phyloP scores from a whole-genome alignment of 2,888 invertebrate species.

The Celastrina argiolus region DNA sequence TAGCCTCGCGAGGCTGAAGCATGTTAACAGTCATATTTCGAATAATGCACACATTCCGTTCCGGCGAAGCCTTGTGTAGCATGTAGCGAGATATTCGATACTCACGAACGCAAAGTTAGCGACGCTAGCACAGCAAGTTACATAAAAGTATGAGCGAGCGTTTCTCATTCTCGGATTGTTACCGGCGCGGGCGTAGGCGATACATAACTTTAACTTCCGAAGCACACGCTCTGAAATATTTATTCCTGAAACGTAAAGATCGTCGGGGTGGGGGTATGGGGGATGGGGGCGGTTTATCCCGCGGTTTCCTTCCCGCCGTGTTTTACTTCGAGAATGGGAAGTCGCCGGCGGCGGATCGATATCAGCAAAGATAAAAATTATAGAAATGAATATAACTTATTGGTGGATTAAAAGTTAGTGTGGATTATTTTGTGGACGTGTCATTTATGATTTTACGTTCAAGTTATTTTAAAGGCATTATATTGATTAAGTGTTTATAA shows the following conservation, averaged over 20 bases:
- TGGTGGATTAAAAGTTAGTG: not conserved
- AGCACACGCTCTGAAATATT: slow-evolving; percentile 79
- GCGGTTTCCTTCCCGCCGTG: slow-evolving; percentile 78
- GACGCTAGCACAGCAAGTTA: slow-evolving; percentile 36
- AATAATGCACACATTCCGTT: not conserved
- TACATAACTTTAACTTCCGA: slow-evolving; percentile 77
- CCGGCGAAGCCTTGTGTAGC: not conserved
- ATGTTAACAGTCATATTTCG: not conserved
- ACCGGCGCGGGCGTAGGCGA: slow-evolving; percentile 59
- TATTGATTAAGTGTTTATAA: too few relatives aligned
- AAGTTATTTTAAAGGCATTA: not conserved
- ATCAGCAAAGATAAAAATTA: slow-evolving; percentile 65
- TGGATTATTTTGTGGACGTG: not conserved
- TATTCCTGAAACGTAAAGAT: slow-evolving; percentile 79
- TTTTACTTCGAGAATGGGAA: slow-evolving; percentile 78
- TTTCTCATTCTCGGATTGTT: slow-evolving; percentile 74
- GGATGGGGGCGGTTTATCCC: slow-evolving; percentile 68
- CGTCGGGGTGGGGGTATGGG: slow-evolving; percentile 50
- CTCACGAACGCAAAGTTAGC: slow-evolving; percentile 13
- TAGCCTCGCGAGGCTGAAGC: not conserved
- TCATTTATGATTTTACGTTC: not conserved
- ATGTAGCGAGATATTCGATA: not conserved
- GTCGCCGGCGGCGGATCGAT: slow-evolving; percentile 77
- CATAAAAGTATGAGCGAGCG: slow-evolving; percentile 59
- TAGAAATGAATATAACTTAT: slow-evolving; percentile 28